These are phyloP conservation scores for Phortica variegata DNA, from an alignment of 1,140 invertebrate genomes.

Conservation along the genomic window DNA sequence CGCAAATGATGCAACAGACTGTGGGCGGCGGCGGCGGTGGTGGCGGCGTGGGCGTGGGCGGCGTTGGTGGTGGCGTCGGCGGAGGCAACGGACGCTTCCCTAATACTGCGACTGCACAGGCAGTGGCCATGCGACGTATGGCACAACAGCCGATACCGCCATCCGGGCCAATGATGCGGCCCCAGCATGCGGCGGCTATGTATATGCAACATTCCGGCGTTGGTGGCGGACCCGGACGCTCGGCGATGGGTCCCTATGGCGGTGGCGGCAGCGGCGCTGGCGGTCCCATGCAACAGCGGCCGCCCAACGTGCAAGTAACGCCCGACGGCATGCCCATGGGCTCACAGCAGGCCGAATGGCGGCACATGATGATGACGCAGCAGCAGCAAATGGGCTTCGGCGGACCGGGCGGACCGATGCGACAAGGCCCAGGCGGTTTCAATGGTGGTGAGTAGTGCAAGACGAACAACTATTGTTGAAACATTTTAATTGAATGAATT, in stretches of 20 bases:
- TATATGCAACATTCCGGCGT: conserved; percentile 56
- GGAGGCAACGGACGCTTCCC: conserved; percentile 55
- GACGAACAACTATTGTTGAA: neutral
- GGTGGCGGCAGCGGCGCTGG: conserved; percentile 26
- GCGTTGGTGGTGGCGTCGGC: conserved; percentile 5
- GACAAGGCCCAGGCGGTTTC: conserved; percentile 67
- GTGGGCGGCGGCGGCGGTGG: conserved; percentile 54
- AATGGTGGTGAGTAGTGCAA: conserved; percentile 62
- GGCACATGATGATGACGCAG: conserved; percentile 71
- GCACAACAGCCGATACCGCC: conserved; percentile 69
- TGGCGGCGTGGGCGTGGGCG: neutral
- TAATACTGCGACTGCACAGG: conserved; percentile 56
- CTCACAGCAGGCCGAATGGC: conserved; percentile 70
- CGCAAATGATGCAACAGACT: conserved; percentile 55
- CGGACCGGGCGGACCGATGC: conserved; percentile 45
- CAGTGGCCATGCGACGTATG: conserved; percentile 63
- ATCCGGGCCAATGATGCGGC: conserved; percentile 70
- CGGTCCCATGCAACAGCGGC: conserved; percentile 51
- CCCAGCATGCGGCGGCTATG: conserved; percentile 60
- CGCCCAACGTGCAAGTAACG: conserved; percentile 61
- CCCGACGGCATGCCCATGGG: conserved; percentile 61
- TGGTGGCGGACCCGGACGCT: conserved; percentile 29
- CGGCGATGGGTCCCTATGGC: conserved; percentile 53
- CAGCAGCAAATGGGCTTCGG: conserved; percentile 65
- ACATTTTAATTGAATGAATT: neutral